Evolutionary conservation across 2,113 vertebrate species (phyloP).

Genomic region (Eupsittula cactorum): DNA sequence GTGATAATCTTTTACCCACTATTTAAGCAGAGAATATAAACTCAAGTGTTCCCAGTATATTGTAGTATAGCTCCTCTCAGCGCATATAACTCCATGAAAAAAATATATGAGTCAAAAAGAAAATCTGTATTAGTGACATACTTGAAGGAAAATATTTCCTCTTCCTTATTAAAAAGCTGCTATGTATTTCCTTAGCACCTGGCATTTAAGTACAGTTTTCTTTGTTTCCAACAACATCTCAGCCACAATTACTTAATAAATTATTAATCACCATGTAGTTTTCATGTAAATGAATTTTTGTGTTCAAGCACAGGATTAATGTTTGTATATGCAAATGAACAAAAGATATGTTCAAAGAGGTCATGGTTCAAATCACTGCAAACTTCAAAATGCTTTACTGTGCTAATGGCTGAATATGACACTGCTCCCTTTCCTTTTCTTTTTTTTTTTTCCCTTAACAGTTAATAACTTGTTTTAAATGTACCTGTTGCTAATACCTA

Average conservation of each 20-base stretch:
- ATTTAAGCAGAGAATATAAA: background rate
- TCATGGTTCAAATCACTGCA: conserved; percentile 65
- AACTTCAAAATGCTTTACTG: conserved; percentile 64
- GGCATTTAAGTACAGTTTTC: conserved; percentile 23
- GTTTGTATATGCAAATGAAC: conserved; percentile 54
- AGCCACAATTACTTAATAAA: conserved; percentile 64
- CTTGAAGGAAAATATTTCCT: background rate
- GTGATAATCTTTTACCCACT: background rate
- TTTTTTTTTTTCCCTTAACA: background rate
- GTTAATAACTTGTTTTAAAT: conserved; percentile 75
- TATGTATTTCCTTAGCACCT: background rate
- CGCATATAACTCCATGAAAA: background rate
- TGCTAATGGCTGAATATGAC: conserved; percentile 55
- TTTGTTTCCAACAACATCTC: conserved; percentile 47
- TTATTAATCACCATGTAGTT: conserved; percentile 52
- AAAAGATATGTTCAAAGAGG: conserved; percentile 62
- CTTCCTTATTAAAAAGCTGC: background rate
- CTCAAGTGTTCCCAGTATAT: background rate
- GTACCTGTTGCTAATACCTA: conserved; percentile 75
- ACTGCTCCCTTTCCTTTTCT: background rate
- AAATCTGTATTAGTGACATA: conserved; percentile 14
- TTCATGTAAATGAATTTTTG: conserved; percentile 56
- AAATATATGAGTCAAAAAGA: background rate
- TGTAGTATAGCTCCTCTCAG: background rate
- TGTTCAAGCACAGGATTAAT: conserved; percentile 60